Conservation (phyloP, 2,797 vertebrate species). For the Pagetopsis macropterus region DNA sequence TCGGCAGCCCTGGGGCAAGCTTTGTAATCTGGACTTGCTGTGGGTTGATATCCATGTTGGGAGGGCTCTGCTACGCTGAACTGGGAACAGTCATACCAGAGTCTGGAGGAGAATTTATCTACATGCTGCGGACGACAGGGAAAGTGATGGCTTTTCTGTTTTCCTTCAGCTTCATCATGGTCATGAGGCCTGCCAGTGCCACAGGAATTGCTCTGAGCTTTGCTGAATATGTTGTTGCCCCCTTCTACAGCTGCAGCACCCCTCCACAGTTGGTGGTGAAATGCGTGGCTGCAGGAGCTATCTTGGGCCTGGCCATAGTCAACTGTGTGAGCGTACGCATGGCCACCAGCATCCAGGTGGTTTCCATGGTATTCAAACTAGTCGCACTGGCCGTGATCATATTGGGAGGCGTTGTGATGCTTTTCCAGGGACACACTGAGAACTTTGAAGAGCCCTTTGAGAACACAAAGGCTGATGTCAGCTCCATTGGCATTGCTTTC, state of each 20-base stretch:
- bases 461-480: slow-evolving; percentile 72
- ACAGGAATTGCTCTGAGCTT: slow-evolving; percentile 85
- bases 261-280: slow-evolving; percentile 75
- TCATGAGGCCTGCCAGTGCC: slow-evolving; percentile 84
- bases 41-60: too few species aligned
- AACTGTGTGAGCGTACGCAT: slow-evolving; percentile 85
- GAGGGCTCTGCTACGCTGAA: too few species aligned
- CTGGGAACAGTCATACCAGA: too few species aligned
- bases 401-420: slow-evolving; percentile 78
- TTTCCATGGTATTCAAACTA: slow-evolving; percentile 82
- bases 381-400: slow-evolving; percentile 81
- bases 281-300: slow-evolving; percentile 77
- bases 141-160: slow-evolving; percentile 85
- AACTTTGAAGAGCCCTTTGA: slow-evolving; percentile 83
- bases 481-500: slow-evolving; percentile 84
- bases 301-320: slow-evolving; percentile 80
- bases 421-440: slow-evolving; percentile 77
- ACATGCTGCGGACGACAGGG: slow-evolving; percentile 85
- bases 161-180: slow-evolving; percentile 78
- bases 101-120: slow-evolving; percentile 75
- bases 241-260: slow-evolving; percentile 82
- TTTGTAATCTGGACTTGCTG: slow-evolving; percentile 82
- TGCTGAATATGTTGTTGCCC: slow-evolving; percentile 80
- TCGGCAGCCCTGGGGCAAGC: slow-evolving; percentile 88
- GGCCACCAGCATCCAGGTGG: slow-evolving; percentile 81